phyloP scores from a whole-genome alignment of 2,113 vertebrate species.

The Saguinus imperator region DNA sequence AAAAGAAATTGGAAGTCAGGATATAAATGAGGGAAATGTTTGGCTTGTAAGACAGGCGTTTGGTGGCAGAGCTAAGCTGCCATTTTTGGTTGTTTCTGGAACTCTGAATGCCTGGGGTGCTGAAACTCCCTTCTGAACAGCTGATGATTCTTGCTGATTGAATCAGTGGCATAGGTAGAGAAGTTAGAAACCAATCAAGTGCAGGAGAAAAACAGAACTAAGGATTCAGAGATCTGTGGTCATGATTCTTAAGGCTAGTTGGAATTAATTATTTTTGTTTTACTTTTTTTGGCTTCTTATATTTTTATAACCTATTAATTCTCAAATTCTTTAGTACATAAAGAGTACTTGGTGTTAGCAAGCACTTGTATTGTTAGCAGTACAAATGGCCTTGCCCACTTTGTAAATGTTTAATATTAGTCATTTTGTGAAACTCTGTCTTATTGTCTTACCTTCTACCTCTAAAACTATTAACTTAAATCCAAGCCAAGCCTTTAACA shows the following conservation, averaged over 20 bases:
- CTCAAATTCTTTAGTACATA: not conserved
- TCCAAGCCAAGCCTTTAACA: not conserved
- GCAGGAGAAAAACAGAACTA: not conserved
- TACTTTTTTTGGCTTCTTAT: not conserved
- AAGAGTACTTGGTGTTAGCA: no score
- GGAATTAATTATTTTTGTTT: not conserved
- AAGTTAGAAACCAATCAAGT: not conserved
- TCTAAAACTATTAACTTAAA: not conserved
- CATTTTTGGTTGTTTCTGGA: not conserved
- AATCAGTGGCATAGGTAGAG: not conserved
- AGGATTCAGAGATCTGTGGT: not conserved
- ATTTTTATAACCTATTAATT: constrained; percentile 27
- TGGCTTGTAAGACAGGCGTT: constrained; percentile 13
- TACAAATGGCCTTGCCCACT: not conserved
- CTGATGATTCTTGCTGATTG: not conserved
- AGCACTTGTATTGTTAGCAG: no score
- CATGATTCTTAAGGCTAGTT: not conserved
- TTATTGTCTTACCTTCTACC: not conserved
- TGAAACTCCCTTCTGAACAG: not conserved
- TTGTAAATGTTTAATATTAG: not conserved
- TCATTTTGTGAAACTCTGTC: not conserved
- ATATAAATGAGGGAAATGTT: not conserved
- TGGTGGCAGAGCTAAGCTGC: constrained; percentile 2
- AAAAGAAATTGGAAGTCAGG: constrained; percentile 1
- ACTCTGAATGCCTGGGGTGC: not conserved